Evolutionary conservation across 2,113 vertebrate genomes (phyloP).

Genomic region (Chauna torquata): DNA sequence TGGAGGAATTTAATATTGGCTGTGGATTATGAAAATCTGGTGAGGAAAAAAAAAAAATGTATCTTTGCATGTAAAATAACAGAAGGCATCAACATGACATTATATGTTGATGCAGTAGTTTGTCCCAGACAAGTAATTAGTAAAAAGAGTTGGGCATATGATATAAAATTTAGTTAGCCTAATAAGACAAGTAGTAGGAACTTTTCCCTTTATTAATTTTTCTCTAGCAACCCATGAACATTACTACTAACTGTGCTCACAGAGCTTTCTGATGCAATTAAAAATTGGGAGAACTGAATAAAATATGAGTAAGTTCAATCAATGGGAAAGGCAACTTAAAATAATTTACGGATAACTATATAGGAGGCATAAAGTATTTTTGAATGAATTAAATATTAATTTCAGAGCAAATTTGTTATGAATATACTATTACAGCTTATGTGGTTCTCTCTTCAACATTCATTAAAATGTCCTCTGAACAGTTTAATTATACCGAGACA

Average conservation of each 20-base stretch:
- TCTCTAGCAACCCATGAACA: neutral
- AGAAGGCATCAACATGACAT: neutral
- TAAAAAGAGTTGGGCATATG: neutral
- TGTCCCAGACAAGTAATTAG: neutral
- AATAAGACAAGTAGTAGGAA: neutral
- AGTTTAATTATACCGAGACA: slow-evolving; percentile 63
- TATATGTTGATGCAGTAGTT: neutral
- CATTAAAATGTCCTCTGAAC: slow-evolving; percentile 48
- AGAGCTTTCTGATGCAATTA: neutral
- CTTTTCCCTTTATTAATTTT: slow-evolving; percentile 24
- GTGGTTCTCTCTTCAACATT: slow-evolving; percentile 12
- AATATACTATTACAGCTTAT: slow-evolving; percentile 48
- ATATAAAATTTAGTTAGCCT: slow-evolving; percentile 41
- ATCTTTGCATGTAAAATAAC: neutral
- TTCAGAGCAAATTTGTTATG: slow-evolving; percentile 49
- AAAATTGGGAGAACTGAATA: slow-evolving; percentile 13
- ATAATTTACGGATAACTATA: slow-evolving; percentile 51
- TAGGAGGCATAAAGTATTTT: slow-evolving; percentile 38
- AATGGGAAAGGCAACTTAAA: slow-evolving; percentile 20
- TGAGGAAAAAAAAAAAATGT: neutral
- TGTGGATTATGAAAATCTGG: neutral
- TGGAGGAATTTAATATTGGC: neutral
- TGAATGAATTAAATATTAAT: slow-evolving; percentile 63
- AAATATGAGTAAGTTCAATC: slow-evolving; percentile 4
- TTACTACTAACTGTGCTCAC: neutral